Evolutionary conservation across 2,797 vertebrate species (phyloP).

Genomic region (Amblyopsis hoosieri): DNA sequence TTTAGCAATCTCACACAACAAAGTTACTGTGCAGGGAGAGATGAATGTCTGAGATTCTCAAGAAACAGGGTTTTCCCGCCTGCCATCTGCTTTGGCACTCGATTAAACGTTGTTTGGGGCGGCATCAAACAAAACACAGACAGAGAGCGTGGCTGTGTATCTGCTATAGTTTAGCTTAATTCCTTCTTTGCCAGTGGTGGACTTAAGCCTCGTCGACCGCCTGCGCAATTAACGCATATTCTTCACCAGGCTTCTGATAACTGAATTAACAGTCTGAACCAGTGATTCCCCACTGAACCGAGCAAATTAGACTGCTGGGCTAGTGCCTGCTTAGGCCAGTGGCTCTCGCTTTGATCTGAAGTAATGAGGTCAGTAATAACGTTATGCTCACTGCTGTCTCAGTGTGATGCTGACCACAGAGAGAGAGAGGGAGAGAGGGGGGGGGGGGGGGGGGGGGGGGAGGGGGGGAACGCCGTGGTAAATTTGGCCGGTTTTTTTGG

Average conservation of each 20-base stretch:
- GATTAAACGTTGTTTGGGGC: slow-evolving; percentile 6
- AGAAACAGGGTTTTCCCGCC: slow-evolving; percentile 26
- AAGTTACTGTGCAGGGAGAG: slow-evolving; percentile 31
- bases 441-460: slow-evolving; percentile 19
- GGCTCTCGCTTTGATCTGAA: slow-evolving; percentile 60
- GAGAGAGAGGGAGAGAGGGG: slow-evolving; percentile 11
- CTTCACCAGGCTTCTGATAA: background rate
- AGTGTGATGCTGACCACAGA: slow-evolving; percentile 37
- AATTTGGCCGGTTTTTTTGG: slow-evolving; percentile 37
- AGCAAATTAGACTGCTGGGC: slow-evolving; percentile 42
- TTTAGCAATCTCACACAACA: slow-evolving; percentile 30
- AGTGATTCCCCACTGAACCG: slow-evolving; percentile 26
- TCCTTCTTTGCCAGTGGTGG: slow-evolving; percentile 7
- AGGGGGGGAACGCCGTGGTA: slow-evolving; percentile 7
- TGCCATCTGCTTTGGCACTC: slow-evolving; percentile 19
- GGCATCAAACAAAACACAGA: background rate
- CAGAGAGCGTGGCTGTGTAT: background rate
- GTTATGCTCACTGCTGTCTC: slow-evolving; percentile 56
- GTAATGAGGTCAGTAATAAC: slow-evolving; percentile 70
- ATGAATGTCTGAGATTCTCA: slow-evolving; percentile 53
- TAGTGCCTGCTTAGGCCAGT: slow-evolving; percentile 22
- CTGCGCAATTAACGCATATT: slow-evolving; percentile 11
- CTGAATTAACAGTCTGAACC: slow-evolving; percentile 34
- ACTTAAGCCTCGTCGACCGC: slow-evolving; percentile 1
- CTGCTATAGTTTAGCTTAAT: background rate